phyloP scores from a whole-genome alignment of 2,113 vertebrate genomes.

The Girardinichthys multiradiatus region DNA sequence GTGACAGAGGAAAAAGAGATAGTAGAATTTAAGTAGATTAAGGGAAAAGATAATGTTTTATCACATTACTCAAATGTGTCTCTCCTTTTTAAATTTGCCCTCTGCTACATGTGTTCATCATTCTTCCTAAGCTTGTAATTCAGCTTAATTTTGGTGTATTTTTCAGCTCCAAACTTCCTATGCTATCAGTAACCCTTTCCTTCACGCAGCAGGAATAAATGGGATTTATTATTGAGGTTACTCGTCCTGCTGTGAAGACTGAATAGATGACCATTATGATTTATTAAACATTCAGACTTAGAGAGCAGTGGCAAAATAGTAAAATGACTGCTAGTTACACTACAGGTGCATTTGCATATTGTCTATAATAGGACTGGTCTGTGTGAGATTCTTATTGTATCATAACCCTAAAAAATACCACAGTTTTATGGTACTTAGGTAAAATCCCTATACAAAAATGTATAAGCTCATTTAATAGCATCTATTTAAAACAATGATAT shows the following conservation, averaged over 20 bases:
- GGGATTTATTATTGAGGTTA: constrained; percentile 63
- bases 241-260: constrained; percentile 60
- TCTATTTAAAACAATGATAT: no score
- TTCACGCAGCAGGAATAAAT: constrained; percentile 54
- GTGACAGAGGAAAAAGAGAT: constrained; percentile 11
- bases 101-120: constrained; percentile 27
- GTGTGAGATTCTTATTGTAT: no score
- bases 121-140: constrained; percentile 28
- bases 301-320: neutral
- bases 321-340: neutral
- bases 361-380: no score
- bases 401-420: no score
- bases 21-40: constrained; percentile 18
- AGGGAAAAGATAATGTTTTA: constrained; percentile 42
- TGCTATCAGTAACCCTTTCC: constrained; percentile 48
- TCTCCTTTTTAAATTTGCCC: constrained; percentile 19
- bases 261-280: constrained; percentile 61
- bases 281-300: constrained; percentile 16
- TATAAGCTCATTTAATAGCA: no score
- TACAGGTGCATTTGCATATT: neutral
- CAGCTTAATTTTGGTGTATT: constrained; percentile 46
- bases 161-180: constrained; percentile 32
- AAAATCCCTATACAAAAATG: no score
- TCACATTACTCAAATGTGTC: constrained; percentile 44
- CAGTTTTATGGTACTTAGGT: no score